Evolutionary conservation across 1,140 invertebrate species (phyloP).

Genomic region (Bilobella aurantiaca): DNA sequence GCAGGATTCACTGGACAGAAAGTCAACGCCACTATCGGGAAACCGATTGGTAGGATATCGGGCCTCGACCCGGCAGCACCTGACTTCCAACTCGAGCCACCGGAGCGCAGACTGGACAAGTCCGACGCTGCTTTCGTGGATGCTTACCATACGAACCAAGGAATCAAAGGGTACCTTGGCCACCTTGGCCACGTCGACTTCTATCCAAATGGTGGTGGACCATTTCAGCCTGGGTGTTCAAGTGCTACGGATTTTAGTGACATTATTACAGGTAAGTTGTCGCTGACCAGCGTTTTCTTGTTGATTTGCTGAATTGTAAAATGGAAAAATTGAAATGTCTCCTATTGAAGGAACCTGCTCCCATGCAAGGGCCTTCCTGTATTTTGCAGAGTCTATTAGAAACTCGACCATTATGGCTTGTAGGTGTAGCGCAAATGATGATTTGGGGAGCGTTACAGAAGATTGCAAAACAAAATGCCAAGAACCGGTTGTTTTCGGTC

Average conservation of each 20-base stretch:
- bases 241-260: neutral
- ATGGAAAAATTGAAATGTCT: neutral
- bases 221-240: conserved; percentile 12
- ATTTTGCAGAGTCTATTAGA: conserved; percentile 3
- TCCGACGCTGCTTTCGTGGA: conserved; percentile 50
- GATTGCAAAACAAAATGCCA: neutral
- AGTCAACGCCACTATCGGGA: conserved; percentile 5
- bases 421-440: neutral
- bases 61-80: conserved; percentile 18
- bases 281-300: conserved; percentile 42
- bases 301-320: conserved; percentile 47
- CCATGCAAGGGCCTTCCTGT: neutral
- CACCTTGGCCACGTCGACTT: conserved; percentile 52
- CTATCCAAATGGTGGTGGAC: conserved; percentile 38
- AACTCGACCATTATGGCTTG: neutral
- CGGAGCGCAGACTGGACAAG: conserved; percentile 45
- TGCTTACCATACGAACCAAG: conserved; percentile 54
- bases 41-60: conserved; percentile 13
- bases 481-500: conserved; percentile 5
- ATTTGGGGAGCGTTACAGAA: neutral
- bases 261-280: neutral
- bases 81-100: conserved; percentile 5
- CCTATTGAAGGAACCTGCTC: neutral
- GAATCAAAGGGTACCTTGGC: conserved; percentile 11
- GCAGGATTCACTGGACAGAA: conserved; percentile 14